Conservation (phyloP, 2,797 vertebrate species). For the Sebastes cheni region DNA sequence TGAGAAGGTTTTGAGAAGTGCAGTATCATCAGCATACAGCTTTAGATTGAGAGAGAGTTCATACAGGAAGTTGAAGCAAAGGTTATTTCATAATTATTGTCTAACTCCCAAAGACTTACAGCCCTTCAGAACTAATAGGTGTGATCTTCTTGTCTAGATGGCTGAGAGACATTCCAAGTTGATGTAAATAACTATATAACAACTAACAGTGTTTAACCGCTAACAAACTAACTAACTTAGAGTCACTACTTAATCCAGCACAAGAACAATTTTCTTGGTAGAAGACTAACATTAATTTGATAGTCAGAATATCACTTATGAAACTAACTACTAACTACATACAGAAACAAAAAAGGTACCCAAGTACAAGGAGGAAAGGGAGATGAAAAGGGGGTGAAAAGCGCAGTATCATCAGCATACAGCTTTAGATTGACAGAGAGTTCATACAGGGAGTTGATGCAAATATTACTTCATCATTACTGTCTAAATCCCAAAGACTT, state of each 20-base stretch:
- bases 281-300: neutral
- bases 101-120: neutral
- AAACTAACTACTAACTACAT: neutral
- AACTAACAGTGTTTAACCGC: neutral
- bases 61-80: neutral
- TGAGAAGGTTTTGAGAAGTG: neutral
- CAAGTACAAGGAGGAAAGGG: neutral
- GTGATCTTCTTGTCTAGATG: neutral
- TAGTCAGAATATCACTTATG: neutral
- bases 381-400: neutral
- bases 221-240: neutral
- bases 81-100: neutral
- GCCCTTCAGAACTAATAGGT: neutral
- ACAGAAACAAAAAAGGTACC: neutral
- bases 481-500: neutral
- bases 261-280: neutral
- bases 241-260: neutral
- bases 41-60: neutral
- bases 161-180: neutral
- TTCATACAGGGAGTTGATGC: neutral
- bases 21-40: constrained; percentile 33
- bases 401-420: constrained; percentile 27
- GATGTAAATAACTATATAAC: neutral
- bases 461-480: neutral
- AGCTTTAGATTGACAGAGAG: neutral